Evolutionary conservation across 2,797 vertebrate genomes (phyloP).

Genomic region (Labroides dimidiatus): DNA sequence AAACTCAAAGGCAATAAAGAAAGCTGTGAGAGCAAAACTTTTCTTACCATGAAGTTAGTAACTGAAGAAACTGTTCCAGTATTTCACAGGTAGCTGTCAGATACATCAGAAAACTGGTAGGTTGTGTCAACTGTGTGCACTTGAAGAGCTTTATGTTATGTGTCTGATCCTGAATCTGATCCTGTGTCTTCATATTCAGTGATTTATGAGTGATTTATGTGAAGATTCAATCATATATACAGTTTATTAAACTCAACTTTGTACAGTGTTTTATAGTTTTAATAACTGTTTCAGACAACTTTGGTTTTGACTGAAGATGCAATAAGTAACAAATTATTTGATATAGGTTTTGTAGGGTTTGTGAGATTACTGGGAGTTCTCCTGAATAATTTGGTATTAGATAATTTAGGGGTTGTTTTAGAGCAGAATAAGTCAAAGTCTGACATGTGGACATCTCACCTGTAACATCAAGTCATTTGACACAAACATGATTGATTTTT

Average conservation of each 20-base stretch:
- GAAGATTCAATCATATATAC: conserved; percentile 3
- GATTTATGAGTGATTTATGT: not conserved
- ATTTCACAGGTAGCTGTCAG: conserved; percentile 3
- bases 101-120: not conserved
- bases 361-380: no score
- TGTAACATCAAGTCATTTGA: conserved; percentile 40
- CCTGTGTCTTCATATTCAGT: conserved; percentile 1
- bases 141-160: conserved; percentile 34
- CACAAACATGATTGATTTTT: conserved; percentile 26
- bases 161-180: no score
- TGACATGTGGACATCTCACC: not conserved
- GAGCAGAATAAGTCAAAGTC: no score
- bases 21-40: not conserved
- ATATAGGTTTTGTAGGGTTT: no score
- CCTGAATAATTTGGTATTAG: no score
- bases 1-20: not conserved
- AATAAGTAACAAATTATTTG: no score
- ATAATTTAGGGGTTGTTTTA: no score
- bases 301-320: not conserved
- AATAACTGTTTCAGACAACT: not conserved
- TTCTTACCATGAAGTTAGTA: not conserved
- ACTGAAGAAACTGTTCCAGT: not conserved
- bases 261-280: conserved; percentile 30
- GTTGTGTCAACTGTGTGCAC: conserved; percentile 17
- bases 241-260: conserved; percentile 5